These are phyloP conservation scores for Aproaerema taeniolella DNA, from an alignment of 2,888 invertebrate species.

Conservation along the genomic window DNA sequence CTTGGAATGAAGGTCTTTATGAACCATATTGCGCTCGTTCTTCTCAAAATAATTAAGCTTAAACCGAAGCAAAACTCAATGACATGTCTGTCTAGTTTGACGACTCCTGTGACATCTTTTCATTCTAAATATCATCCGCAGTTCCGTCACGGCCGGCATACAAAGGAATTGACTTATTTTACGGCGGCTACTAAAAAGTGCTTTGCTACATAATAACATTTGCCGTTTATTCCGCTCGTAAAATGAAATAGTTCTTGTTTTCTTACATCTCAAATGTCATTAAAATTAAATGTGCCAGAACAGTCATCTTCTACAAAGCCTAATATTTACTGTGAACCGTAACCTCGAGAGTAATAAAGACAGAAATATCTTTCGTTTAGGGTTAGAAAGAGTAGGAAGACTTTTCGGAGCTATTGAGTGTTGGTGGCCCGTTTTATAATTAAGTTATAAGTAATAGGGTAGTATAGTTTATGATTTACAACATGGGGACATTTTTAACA, in stretches of 20 bases:
- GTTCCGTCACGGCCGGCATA: neutral
- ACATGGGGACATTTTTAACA: constrained; percentile 26
- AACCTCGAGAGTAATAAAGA: neutral
- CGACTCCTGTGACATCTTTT: no score
- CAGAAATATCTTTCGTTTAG: neutral
- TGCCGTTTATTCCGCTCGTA: constrained; percentile 3
- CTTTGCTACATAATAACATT: constrained; percentile 2
- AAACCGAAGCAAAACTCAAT: no score
- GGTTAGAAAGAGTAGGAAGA: neutral
- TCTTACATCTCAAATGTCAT: constrained; percentile 2
- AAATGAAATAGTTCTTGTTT: constrained; percentile 11
- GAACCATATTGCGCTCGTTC: no score
- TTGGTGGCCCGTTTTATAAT: constrained; percentile 15
- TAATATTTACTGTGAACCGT: neutral
- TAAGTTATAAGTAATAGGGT: constrained; percentile 15
- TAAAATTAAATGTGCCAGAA: constrained; percentile 13
- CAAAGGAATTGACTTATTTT: neutral
- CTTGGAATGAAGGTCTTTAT: no score
- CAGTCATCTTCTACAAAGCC: neutral
- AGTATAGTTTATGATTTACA: constrained; percentile 30
- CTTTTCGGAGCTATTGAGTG: constrained; percentile 8
- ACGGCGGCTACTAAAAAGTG: constrained; percentile 7
- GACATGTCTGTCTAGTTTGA: no score
- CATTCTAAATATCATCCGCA: no score
- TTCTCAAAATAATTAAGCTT: no score